Evolutionary conservation across 2,113 vertebrate genomes (phyloP).

Genomic region (Halcyon senegalensis): DNA sequence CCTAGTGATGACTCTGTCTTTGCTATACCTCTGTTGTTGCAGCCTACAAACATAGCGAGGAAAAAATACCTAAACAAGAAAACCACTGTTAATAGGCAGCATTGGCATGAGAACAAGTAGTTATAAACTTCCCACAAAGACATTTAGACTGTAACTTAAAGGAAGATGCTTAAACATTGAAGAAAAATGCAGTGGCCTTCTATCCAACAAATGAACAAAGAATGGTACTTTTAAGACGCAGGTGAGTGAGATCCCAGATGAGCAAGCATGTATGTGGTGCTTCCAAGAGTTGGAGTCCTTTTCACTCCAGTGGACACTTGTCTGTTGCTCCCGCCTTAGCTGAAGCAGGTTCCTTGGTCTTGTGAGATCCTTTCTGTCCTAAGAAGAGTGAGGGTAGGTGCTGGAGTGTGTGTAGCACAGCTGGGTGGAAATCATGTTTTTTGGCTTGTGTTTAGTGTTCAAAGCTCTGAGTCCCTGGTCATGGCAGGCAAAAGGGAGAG

Average conservation of each 20-base stretch:
- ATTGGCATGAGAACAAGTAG: background rate
- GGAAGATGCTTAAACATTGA: background rate
- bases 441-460: background rate
- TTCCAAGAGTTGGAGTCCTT: background rate
- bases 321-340: background rate
- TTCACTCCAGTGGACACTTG: background rate
- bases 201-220: background rate
- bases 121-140: background rate
- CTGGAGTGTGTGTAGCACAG: rapidly evolving
- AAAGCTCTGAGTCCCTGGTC: background rate
- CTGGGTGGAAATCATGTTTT: rapidly evolving
- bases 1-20: background rate
- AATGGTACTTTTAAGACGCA: background rate
- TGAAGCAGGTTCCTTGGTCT: background rate
- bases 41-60: background rate
- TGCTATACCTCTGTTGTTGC: background rate
- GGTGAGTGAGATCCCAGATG: background rate
- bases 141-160: background rate
- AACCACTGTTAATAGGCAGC: background rate
- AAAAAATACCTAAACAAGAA: background rate
- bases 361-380: background rate
- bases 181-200: background rate
- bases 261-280: background rate
- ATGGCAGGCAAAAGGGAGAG: background rate
- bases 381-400: background rate